A percentile compares a stretch with the other conserved stretches of the same genome.
Conservation (phyloP, 2,113 vertebrate species). For the Tragelaphus buxtoni region DNA sequence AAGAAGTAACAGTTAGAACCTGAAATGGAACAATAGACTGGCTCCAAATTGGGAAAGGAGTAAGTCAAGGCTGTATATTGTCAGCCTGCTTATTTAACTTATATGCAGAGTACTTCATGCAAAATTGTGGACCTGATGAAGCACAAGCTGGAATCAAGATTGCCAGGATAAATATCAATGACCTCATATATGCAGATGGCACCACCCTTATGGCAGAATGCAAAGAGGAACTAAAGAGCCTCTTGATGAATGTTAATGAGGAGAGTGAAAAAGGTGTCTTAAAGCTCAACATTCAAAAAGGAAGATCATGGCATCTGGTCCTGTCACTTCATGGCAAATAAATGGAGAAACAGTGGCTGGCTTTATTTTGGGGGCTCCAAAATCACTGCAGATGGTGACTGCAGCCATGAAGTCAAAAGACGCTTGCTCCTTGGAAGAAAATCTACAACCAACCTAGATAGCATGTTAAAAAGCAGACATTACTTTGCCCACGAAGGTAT, state of each 20-base stretch:
- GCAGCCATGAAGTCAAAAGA: background rate
- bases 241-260: background rate
- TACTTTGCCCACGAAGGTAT: background rate
- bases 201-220: background rate
- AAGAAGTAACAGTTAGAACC: background rate
- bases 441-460: background rate
- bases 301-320: background rate
- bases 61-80: background rate
- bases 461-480: background rate
- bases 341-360: background rate
- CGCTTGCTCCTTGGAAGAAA: background rate
- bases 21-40: background rate
- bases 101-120: background rate
- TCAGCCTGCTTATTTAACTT: background rate
- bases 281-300: background rate
- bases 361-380: background rate
- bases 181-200: background rate
- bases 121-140: background rate
- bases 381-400: background rate
- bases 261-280: background rate
- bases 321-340: background rate
- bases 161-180: background rate
- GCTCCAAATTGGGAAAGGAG: background rate
- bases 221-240: background rate
- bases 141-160: background rate